phyloP scores from a whole-genome alignment of 2,888 invertebrate species.

The Thymelicus lineola region DNA sequence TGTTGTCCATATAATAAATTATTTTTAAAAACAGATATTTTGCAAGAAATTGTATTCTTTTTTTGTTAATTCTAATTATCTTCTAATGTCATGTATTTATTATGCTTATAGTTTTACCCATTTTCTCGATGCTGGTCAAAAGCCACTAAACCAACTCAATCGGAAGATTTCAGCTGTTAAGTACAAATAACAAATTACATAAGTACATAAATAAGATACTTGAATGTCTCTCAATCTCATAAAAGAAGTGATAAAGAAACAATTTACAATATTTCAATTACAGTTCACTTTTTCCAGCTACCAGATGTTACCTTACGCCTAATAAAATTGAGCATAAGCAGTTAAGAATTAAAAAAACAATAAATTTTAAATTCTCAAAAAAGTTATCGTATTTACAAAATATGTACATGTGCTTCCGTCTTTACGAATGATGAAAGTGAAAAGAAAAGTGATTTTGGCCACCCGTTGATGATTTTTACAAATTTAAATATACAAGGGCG shows the following conservation, averaged over 20 bases:
- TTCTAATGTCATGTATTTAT: not conserved
- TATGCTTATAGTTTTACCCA: not conserved
- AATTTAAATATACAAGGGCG: conserved; percentile 45
- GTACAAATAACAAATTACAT: conserved; percentile 44
- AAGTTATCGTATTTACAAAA: conserved; percentile 76
- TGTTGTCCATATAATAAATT: no score
- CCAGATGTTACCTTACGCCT: conserved; percentile 65
- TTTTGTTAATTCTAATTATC: not conserved
- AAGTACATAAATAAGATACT: conserved; percentile 49
- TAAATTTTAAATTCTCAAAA: conserved; percentile 70
- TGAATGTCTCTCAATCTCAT: conserved; percentile 49
- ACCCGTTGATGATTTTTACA: conserved; percentile 55
- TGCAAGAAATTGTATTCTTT: no score
- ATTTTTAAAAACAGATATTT: no score
- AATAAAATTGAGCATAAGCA: conserved; percentile 84
- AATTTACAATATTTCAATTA: conserved; percentile 52
- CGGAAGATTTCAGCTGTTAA: conserved; percentile 47
- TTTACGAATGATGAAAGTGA: conserved; percentile 54
- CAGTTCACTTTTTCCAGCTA: conserved; percentile 58
- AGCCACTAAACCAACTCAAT: conserved; percentile 39
- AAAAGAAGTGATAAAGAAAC: conserved; percentile 41
- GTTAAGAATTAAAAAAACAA: conserved; percentile 70
- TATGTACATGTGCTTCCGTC: conserved; percentile 76
- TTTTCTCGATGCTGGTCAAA: conserved; percentile 42
- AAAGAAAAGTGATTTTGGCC: conserved; percentile 73